Evolutionary conservation across 1,140 invertebrate genomes (phyloP), one percentile per base, ranked within the genome.

Genomic region (Hylaeus anthracinus): DNA sequence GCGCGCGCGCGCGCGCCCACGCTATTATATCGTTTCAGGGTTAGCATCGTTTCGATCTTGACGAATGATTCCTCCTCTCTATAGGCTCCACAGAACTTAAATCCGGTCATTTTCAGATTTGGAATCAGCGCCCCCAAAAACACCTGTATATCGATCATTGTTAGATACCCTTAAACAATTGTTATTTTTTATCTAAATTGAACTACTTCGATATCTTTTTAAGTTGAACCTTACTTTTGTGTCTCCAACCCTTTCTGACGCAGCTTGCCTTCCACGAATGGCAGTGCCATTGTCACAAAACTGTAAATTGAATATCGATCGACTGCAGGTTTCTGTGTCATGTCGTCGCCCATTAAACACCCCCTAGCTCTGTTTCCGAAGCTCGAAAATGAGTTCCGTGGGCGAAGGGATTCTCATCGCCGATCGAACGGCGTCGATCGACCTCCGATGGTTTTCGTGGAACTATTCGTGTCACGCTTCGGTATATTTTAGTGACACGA

Each of bases 231-330:
- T 26, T 26, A 26, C 26, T 26, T 26, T 26, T 43, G 60, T 69
- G 66, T 53, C 79, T 64, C 65, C 73, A 65, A 63, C 69, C 37
- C 67, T 60, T 37, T 39, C 70, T 14, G 53, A 55, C 63, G 45
- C 55, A 53, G 37, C 60, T 60, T 56, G 39, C 45, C 76, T 81
- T 92, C 89, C 77, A 82, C 84, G 89, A 91, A 91, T 87, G 67
- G 79, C 75, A 86, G 87, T 82, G 88, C 81, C 81, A 85, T 89
- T 92, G 91, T 92, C 90, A 91, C 92, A 92, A 92, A 92, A 91
- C 71, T 90, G 91, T 90, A 93, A 93, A 93, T 93, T 92, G 91
- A 92, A 93, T 93, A 93, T 93, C 91, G 92, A 93, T 84, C 90
- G 79, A 55, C 5, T 12, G 15, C 69, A 58, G 66, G 64, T 73